Percentiles rank a stretch among this genome's conserved stretches.
Evolutionary conservation across 1,140 invertebrate genomes (phyloP).

Genomic region (Steinernema feltiae): DNA sequence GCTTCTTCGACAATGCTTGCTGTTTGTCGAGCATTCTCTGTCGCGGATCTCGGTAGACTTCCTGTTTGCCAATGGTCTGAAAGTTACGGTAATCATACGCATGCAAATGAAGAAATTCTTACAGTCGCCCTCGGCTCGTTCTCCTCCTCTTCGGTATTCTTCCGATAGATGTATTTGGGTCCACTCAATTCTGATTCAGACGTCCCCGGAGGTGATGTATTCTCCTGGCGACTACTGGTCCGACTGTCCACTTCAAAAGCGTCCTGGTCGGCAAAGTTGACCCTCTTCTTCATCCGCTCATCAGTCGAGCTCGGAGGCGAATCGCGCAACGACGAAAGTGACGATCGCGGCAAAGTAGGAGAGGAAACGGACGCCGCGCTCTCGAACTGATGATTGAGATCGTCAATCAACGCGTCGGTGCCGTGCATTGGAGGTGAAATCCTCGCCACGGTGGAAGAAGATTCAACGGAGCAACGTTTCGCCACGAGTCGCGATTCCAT

Average conservation of each 20-base stretch:
- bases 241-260: background rate
- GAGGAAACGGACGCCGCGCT: background rate
- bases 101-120: background rate
- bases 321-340: background rate
- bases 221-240: background rate
- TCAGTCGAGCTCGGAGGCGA: background rate
- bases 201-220: background rate
- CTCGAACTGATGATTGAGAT: conserved; percentile 4
- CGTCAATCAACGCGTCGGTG: background rate
- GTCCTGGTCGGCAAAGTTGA: background rate
- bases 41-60: conserved; percentile 61
- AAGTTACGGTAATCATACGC: too few species aligned
- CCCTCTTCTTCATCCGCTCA: background rate
- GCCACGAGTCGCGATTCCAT: conserved; percentile 6
- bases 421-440: background rate
- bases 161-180: background rate
- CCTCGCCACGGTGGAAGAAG: background rate
- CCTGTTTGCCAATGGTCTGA: conserved; percentile 58
- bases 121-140: background rate
- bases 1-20: conserved; percentile 29
- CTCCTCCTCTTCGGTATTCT: conserved; percentile 1
- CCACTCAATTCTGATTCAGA: background rate
- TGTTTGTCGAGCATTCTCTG: conserved; percentile 55
- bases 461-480: background rate
- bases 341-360: background rate